Evolutionary conservation across 2,113 vertebrate genomes (phyloP), one percentile per base, ranked within the genome.

Genomic region (Mustelus asterias): DNA sequence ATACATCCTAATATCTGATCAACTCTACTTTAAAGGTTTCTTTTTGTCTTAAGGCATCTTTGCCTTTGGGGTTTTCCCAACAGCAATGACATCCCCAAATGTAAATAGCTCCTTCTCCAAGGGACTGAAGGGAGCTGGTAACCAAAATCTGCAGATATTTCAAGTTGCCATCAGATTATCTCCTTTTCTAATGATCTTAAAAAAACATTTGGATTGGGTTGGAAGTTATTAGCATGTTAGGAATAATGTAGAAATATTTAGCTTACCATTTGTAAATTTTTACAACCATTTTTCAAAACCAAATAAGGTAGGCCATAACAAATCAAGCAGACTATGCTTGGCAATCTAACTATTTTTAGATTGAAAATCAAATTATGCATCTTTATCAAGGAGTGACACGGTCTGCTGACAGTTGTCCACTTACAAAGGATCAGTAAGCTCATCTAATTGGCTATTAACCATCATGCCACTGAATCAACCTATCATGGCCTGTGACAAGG

Each of bases 381-480:
- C 80, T 83, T 83, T 83, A 37, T 83, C 16, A 18, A 20, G 78
- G 78, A 83, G 78, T 83, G 78, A 83, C 78, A 18, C 14, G 41
- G 37, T 41, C 80, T 83, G 80, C 80, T 83, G 80, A 83, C 80
- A 83, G 80, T 5, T 83, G 80, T 83, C 80, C 80, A 83, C 80
- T 83, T 83, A 83, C 18, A 83, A 83, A 41, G 80, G 80, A 83
- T 83, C 37, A 41, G 80, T 37, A 41, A 44, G 80, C 37, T 83
- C 44, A 83, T 83, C 80, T 83, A 83, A 83, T 83, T 83, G 37
- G 80, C 37, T 41, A 83, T 83, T 83, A 83, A 41, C 37, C 80
- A 83, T 83, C 80, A 83, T 6, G 18, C 80, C 37, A 83, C 80
- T 83, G 80, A 83, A 83, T 16, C n/a, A 83, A 83, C 80, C 80